Evolutionary conservation across 2,113 vertebrate species (phyloP).

Genomic region (Catharus bicknelli): DNA sequence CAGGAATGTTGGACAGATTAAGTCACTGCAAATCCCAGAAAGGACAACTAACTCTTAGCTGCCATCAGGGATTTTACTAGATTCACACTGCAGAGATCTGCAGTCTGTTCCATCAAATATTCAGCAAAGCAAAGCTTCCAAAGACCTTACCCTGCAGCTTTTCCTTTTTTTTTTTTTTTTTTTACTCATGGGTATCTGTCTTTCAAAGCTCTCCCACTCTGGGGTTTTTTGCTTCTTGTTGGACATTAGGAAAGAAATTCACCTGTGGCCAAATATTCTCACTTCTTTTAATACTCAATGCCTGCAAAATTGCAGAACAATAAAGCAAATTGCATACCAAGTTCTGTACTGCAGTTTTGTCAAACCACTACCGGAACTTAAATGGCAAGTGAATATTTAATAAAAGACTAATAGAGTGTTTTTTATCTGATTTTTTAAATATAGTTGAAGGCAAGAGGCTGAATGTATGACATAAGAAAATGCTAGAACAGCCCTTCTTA

Average conservation of each 20-base stretch:
- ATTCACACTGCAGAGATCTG: conserved; percentile 34
- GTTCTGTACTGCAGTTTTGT: neutral
- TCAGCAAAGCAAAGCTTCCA: conserved; percentile 45
- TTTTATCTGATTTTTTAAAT: neutral
- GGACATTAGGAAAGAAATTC: neutral
- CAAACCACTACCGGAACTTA: neutral
- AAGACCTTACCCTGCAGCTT: neutral
- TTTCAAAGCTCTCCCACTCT: neutral
- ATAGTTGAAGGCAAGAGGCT: neutral
- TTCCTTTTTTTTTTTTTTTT: neutral
- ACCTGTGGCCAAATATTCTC: neutral
- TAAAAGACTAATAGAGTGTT: neutral
- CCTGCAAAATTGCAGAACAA: neutral
- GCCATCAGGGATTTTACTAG: conserved; percentile 43
- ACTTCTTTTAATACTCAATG: neutral
- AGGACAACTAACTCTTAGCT: neutral
- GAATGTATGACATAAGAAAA: neutral
- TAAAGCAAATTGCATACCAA: neutral
- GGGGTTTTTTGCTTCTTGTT: neutral
- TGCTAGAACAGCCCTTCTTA: neutral
- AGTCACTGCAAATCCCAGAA: conserved; percentile 22
- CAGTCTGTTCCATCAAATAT: conserved; percentile 64
- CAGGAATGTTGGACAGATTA: neutral
- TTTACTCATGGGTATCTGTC: neutral
- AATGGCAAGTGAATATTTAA: neutral